A percentile compares a stretch with the other conserved stretches of the same genome.
Conservation (phyloP, 1,140 invertebrate species). For the Magallana angulata region DNA sequence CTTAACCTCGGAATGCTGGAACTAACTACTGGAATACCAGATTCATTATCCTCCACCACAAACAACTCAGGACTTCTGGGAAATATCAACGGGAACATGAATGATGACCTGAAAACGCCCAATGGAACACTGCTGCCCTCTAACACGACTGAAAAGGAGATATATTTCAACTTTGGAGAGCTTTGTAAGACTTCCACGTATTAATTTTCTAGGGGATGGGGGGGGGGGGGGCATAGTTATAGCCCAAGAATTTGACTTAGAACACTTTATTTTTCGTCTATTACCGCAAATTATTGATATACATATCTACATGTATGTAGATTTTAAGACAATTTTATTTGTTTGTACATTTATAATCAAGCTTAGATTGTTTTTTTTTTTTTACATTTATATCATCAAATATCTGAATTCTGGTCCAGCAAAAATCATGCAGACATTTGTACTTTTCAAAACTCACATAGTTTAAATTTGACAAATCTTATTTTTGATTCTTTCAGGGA, state of each 20-base stretch:
- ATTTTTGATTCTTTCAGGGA: conserved; percentile 27
- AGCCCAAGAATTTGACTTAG: too few species aligned
- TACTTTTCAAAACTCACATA: too few species aligned
- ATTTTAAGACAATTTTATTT: too few species aligned
- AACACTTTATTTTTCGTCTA: too few species aligned
- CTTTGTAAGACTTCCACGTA: neutral
- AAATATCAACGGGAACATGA: conserved; percentile 15
- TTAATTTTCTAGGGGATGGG: neutral
- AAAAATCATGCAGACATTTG: too few species aligned
- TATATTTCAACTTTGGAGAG: conserved; percentile 22
- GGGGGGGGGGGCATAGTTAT: too few species aligned
- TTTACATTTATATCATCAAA: too few species aligned
- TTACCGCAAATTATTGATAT: too few species aligned
- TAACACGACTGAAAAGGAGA: conserved; percentile 20
- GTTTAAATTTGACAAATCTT: neutral
- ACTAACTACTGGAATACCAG: neutral
- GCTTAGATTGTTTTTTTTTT: too few species aligned
- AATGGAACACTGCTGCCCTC: conserved; percentile 23
- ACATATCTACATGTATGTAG: too few species aligned
- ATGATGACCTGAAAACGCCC: conserved; percentile 23
- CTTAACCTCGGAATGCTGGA: conserved; percentile 38
- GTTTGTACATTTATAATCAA: too few species aligned
- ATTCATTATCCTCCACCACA: neutral
- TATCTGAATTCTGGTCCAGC: too few species aligned
- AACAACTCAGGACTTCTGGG: conserved; percentile 20